These are phyloP conservation scores for Pedetes capensis DNA, from an alignment of 2,113 vertebrate genomes.

Conservation along the genomic window DNA sequence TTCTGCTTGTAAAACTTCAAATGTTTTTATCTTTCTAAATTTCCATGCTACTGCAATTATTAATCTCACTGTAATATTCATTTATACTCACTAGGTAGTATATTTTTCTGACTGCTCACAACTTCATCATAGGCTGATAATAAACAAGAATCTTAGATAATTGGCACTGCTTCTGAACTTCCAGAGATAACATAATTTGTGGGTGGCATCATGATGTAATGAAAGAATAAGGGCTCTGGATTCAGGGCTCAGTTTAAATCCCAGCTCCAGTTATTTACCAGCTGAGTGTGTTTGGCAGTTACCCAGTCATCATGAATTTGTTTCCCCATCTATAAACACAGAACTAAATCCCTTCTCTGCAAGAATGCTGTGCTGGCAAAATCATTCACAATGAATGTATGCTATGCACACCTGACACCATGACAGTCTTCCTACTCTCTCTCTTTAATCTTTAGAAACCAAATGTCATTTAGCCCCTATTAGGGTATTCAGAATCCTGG, in stretches of 20 bases:
- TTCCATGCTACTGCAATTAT: neutral
- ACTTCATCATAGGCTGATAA: neutral
- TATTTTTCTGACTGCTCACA: slow-evolving; percentile 19
- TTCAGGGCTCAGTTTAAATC: neutral
- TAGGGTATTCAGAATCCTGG: neutral
- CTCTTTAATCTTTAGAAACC: slow-evolving; percentile 18
- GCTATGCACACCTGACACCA: neutral
- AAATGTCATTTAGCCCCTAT: neutral
- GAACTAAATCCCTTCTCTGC: neutral
- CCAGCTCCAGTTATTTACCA: neutral
- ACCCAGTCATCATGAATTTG: neutral
- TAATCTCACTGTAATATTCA: neutral
- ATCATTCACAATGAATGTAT: neutral
- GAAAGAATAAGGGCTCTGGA: neutral
- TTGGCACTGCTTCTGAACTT: neutral
- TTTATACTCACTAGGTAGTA: neutral
- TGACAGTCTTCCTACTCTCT: neutral
- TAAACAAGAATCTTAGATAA: neutral
- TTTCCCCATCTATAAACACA: neutral
- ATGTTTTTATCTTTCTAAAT: slow-evolving; percentile 39
- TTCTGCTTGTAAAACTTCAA: slow-evolving; percentile 31
- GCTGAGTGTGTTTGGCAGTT: neutral
- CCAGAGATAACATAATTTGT: neutral
- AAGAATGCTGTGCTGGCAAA: neutral
- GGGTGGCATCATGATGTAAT: neutral